Evolutionary conservation across 2,113 vertebrate species (phyloP), one percentile per base, ranked within the genome.

Genomic region (Coracopsis vasa): DNA sequence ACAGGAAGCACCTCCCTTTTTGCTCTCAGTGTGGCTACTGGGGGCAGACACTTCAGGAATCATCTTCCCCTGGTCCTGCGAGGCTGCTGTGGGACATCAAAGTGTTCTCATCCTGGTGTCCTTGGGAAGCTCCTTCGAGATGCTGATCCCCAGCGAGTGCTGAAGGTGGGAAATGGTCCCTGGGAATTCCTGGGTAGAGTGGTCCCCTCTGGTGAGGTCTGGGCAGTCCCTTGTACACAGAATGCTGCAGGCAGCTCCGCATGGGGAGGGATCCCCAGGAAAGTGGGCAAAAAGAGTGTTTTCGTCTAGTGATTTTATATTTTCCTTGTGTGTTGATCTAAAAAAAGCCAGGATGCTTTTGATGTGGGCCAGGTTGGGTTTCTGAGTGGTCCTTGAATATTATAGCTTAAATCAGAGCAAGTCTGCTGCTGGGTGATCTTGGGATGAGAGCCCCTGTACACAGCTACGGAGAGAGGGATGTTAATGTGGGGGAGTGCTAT

Each of bases 1-100:
- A 4, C 6, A 9, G 20, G 29, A 0, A 14, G 1, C 0, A 0
- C 3, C 0, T 0, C 2, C 2, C 0, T 1, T 0, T 20, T 1
- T 39, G 0, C 3, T 20, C 6, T 3, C 33, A 13, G 7, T 24
- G 37, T 8, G 33, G 10, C 31, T 20, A 24, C 23, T 72, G 64
- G 29, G 13, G 7, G 29, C 2, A 3, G 27, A 16, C 0, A 0
- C 5, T 6, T 5, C 14, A 13, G 28, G 11, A 16, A 8, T 14
- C 2, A 3, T 3, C 7, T 44, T 64, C 7, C 3, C 29, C 4
- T 9, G 56, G 13, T 16, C 11, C 28, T 35, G 39, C 3, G 3
- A 25, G 27, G 35, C 42, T 67, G 35, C 35, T 16, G 62, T 3
- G 33, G 48, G 12, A 1, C 3, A 0, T 6, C 2, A 1, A 15